Base-by-base conservation (phyloP, 2,888 invertebrate species). In the Ganaspis brasiliensis region DNA sequence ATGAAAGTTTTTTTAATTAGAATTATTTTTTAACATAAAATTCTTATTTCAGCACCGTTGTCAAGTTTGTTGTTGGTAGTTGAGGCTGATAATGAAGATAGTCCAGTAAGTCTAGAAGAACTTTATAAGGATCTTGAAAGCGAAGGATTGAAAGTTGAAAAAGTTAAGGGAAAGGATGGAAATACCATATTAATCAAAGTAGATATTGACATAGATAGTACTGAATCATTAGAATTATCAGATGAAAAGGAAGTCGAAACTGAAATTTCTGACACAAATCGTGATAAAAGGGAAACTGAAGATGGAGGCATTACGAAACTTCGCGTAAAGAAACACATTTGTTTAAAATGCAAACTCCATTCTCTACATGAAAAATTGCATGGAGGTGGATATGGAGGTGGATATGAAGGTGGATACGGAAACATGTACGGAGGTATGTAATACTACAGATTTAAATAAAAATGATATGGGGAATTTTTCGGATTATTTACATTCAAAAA, bases 101-200 rank as follows among this genome's bases (percentile, higher is more conserved):
- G 10, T 3, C 86, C 88, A 8, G 86, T 87, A 19, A 82, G 82
- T 59, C 82, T 91, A n/a, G 89, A 91, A 45, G 87, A 89, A n/a
- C 81, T 91, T 2, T 89, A 89, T 9, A 84, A 84, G 61, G 89
- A 87, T 21, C 84, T 90, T n/a, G 81, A 88, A 71, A 82, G 79
- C 2, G 87, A 89, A 61, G 91, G 90, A 19, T 87, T 89, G 77
- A 72, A 77, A 26, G 84, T 89, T 5, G 87, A 90, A 12, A 88
- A 82, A 75, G 78, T 90, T 37, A 59, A 59, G 26, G 75, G 78
- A 8, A 82, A 87, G 10, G 79, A 85, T 35, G 88, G 87, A 21
- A 84, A 87, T 52, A 86, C 87, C 0, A 85, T 83, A 59, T 35
- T 89, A 19, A 79, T 91, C 9, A 86, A 84, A 40, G 82, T 89